A percentile compares a stretch with the other conserved stretches of the same genome.
These are phyloP conservation scores for Neoaliturus tenellus DNA, from an alignment of 2,888 invertebrate genomes.

Conservation along the genomic window DNA sequence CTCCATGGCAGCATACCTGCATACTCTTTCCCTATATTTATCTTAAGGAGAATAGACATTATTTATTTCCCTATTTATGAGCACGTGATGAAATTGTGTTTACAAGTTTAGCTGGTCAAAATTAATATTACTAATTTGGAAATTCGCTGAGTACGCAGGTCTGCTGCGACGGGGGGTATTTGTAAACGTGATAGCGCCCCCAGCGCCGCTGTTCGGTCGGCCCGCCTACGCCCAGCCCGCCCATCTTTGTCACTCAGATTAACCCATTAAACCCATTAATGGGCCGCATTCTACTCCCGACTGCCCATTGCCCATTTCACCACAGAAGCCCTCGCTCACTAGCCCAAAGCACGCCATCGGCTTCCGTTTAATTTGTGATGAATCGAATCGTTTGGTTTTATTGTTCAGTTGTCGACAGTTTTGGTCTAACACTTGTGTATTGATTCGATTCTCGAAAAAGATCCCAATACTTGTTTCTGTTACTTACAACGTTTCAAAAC, in stretches of 20 bases:
- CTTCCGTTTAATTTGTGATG: not conserved
- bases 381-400: not conserved
- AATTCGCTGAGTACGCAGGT: not conserved
- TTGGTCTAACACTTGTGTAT: not conserved
- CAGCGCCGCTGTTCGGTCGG: not conserved
- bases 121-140: too few species aligned
- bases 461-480: too few species aligned
- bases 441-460: too few species aligned
- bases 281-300: not conserved
- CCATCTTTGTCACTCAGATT: not conserved
- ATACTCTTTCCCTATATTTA: too few species aligned
- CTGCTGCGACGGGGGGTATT: too few species aligned
- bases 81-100: too few species aligned
- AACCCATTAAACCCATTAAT: slow-evolving; percentile 33
- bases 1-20: too few species aligned
- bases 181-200: not conserved
- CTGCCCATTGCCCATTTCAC: not conserved
- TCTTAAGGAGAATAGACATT: too few species aligned
- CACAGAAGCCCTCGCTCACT: too few species aligned
- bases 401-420: not conserved
- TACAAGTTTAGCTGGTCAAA: too few species aligned
- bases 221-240: not conserved
- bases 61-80: too few species aligned
- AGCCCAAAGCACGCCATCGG: slow-evolving; percentile 11
- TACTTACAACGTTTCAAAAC: too few species aligned